phyloP scores from a whole-genome alignment of 2,888 invertebrate species.

The Trissolcus japonicus region DNA sequence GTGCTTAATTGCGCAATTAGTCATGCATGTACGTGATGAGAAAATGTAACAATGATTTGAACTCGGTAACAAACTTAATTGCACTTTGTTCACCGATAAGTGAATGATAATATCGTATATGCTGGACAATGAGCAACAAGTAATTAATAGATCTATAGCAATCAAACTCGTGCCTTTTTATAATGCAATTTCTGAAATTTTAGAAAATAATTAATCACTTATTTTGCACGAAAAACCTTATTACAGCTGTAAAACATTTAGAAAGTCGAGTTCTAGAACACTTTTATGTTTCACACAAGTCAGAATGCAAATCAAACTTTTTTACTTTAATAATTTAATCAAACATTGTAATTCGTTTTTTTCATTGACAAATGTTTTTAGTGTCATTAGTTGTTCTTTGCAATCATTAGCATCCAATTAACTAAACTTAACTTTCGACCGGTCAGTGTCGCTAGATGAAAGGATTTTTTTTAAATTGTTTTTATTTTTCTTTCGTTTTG shows the following conservation, averaged over 20 bases:
- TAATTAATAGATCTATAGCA: neutral
- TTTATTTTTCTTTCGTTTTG: neutral
- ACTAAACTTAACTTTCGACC: too few species aligned
- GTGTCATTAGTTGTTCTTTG: too few species aligned
- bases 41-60: slow-evolving; percentile 49
- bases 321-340: neutral
- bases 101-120: slow-evolving; percentile 38
- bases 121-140: slow-evolving; percentile 24
- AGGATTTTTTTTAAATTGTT: neutral
- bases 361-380: too few species aligned
- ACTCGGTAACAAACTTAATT: slow-evolving; percentile 40
- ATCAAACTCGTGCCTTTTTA: neutral
- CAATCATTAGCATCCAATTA: too few species aligned
- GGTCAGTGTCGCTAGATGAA: too few species aligned
- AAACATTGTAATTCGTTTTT: too few species aligned
- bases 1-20: slow-evolving; percentile 43
- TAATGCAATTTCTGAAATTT: too few species aligned
- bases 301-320: neutral
- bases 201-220: too few species aligned
- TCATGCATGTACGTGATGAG: slow-evolving; percentile 43
- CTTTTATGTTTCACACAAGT: too few species aligned
- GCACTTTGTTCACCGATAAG: slow-evolving; percentile 50
- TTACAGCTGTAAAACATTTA: too few species aligned
- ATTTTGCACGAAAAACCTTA: too few species aligned
- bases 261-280: too few species aligned